Conservation (phyloP, 2,888 invertebrate genomes). For the Drosophila antonietae region DNA sequence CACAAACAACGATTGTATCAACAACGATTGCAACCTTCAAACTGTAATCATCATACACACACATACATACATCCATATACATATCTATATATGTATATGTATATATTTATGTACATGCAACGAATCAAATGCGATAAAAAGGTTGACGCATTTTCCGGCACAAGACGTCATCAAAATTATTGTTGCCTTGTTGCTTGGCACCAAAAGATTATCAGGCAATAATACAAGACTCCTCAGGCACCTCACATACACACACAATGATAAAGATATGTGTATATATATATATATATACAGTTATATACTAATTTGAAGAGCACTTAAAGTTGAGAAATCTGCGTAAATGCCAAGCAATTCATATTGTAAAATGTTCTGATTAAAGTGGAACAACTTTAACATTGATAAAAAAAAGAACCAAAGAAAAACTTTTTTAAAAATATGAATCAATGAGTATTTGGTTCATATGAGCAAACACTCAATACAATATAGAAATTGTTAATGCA, state of each 20-base stretch:
- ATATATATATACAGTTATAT: not conserved
- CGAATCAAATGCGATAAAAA: slow-evolving; percentile 33
- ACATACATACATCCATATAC: not conserved
- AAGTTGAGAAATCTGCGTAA: not conserved
- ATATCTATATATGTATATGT: no score
- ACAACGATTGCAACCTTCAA: slow-evolving; percentile 13
- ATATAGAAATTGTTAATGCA: not conserved
- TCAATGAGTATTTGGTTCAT: not conserved
- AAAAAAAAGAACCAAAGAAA: not conserved
- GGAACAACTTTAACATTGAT: not conserved
- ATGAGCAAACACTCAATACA: not conserved
- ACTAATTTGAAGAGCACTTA: not conserved
- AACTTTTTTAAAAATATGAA: not conserved
- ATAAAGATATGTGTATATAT: no score
- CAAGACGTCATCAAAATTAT: slow-evolving; percentile 36
- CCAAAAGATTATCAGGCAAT: slow-evolving; percentile 18
- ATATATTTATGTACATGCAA: not conserved
- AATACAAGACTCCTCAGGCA: not conserved
- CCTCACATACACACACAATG: not conserved
- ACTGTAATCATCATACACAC: not conserved
- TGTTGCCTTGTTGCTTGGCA: slow-evolving; percentile 14
- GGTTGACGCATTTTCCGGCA: slow-evolving; percentile 50
- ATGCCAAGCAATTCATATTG: not conserved
- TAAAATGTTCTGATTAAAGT: not conserved
- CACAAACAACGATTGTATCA: not conserved